These are phyloP conservation scores for Nephrotoma guestfalica DNA, from an alignment of 2,888 invertebrate species.

Conservation along the genomic window DNA sequence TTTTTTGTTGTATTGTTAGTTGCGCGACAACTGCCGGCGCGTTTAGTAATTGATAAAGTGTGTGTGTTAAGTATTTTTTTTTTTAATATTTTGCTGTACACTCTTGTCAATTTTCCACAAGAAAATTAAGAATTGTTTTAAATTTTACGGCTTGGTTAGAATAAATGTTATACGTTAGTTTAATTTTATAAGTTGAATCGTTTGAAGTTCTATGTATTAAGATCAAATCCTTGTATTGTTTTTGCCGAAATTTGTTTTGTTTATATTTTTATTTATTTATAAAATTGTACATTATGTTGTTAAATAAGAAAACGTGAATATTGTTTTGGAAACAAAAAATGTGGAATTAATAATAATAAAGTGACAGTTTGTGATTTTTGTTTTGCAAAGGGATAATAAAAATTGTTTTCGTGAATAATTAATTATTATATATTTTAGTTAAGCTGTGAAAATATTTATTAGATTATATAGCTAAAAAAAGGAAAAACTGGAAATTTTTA, in stretches of 20 bases:
- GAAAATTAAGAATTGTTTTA: neutral
- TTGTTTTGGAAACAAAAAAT: neutral
- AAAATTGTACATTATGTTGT: neutral
- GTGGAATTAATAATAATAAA: neutral
- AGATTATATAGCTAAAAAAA: neutral
- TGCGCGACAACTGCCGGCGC: slow-evolving; percentile 47
- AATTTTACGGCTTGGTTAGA: neutral
- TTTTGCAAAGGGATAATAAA: neutral
- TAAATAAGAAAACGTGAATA: neutral
- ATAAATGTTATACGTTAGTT: neutral
- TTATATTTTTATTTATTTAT: neutral
- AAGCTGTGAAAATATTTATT: neutral
- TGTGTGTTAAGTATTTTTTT: slow-evolving; percentile 5
- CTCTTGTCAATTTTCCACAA: neutral
- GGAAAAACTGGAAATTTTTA: neutral
- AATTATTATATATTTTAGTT: neutral
- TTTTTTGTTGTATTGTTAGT: slow-evolving; percentile 27
- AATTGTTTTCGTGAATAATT: neutral
- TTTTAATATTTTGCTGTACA: neutral
- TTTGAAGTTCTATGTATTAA: neutral
- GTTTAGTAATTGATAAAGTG: slow-evolving; percentile 32
- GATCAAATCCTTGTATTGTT: neutral
- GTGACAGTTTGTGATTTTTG: neutral
- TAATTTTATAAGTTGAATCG: neutral
- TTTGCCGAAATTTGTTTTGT: neutral